Percentiles rank a stretch among this genome's conserved stretches.
Conservation (phyloP, 2,888 invertebrate genomes). For the Proisotoma minuta region DNA sequence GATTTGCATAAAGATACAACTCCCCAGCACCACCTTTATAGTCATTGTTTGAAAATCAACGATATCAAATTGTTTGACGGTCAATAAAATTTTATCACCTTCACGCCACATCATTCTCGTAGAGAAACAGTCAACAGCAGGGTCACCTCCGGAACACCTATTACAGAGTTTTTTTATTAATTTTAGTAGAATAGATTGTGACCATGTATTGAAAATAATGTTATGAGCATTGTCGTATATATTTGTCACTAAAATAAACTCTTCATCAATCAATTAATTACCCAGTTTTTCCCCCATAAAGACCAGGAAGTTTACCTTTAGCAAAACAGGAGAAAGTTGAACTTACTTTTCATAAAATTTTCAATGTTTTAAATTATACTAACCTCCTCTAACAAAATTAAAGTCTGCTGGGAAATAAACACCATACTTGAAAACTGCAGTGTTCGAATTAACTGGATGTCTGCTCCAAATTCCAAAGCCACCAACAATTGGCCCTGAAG, state of each 20-base stretch:
- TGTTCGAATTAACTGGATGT: constrained; percentile 27
- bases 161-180: no score
- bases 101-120: constrained; percentile 31
- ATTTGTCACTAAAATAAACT: no score
- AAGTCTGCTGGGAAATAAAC: constrained; percentile 36
- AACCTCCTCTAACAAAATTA: constrained; percentile 35
- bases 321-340: background rate
- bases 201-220: no score
- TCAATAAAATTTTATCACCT: background rate
- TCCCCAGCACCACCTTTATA: constrained; percentile 38
- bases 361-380: background rate
- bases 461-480: constrained; percentile 41
- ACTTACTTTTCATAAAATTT: background rate
- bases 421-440: constrained; percentile 35
- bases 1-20: constrained; percentile 39
- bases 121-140: constrained; percentile 31
- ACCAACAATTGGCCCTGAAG: constrained; percentile 33
- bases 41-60: constrained; percentile 21
- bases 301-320: constrained; percentile 31
- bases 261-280: no score
- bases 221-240: no score
- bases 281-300: constrained; percentile 25
- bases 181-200: no score
- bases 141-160: constrained; percentile 19
- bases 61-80: constrained; percentile 14